Percentiles rank a stretch among this genome's conserved stretches.
Conservation (phyloP, 2,797 vertebrate species). For the Natrix natrix region DNA sequence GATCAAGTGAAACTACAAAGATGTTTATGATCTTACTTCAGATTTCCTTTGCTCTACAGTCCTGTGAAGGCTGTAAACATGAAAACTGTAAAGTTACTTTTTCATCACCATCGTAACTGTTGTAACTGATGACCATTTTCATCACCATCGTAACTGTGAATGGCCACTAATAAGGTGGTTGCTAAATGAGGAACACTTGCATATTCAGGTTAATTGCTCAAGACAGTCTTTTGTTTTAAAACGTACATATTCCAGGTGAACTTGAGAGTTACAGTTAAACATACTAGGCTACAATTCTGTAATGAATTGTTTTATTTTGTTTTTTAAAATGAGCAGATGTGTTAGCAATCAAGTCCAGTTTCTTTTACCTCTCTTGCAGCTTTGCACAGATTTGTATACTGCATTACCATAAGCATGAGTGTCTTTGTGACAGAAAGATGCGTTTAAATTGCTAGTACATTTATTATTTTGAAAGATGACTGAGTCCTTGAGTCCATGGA, state of each 20-base stretch:
- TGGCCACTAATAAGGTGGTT: background rate
- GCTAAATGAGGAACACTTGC: background rate
- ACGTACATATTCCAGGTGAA: background rate
- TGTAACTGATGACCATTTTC: too few relatives aligned
- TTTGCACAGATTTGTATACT: background rate
- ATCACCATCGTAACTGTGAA: background rate
- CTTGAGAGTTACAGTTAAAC: constrained; percentile 1
- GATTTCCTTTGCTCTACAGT: background rate
- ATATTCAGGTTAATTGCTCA: background rate
- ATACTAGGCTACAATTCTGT: background rate
- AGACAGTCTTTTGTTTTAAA: background rate
- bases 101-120: background rate
- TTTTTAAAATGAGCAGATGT: background rate
- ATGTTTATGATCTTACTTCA: background rate
- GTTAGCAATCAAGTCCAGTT: background rate
- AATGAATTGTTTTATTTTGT: background rate
- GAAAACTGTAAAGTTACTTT: background rate
- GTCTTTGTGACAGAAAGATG: background rate
- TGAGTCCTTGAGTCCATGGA: background rate
- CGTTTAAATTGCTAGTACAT: constrained; percentile 18
- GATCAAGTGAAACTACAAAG: background rate
- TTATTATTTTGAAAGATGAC: constrained; percentile 17
- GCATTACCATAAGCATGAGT: constrained; percentile 5
- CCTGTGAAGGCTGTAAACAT: background rate
- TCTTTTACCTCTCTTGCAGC: background rate